Evolutionary conservation across 2,113 vertebrate genomes (phyloP), one percentile per base, ranked within the genome.

Genomic region (Tonatia bakeri): DNA sequence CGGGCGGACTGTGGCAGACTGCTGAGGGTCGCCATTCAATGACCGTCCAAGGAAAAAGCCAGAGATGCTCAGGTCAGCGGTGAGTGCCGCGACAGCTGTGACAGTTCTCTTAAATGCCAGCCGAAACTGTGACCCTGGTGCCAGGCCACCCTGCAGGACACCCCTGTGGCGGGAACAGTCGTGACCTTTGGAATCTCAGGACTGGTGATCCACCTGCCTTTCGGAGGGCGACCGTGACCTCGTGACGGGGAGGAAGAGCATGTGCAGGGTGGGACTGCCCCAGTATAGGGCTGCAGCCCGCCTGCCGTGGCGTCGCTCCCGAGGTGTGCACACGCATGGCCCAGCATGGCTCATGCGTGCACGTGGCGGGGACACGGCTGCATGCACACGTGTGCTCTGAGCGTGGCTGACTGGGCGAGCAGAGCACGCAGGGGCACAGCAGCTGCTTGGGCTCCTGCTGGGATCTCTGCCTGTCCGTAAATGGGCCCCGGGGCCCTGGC

Each of bases 341-440:
- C 6, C 0, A 3, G 36, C 7, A 0, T 6, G 2, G 8, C 1
- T 1, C 8, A 7, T 56, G 0, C 4, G 19, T 38, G 50, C 6
- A 7, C 1, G 0, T 33, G 26, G 1, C 10, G 0, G 12, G 7
- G 87, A 22, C 26, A 3, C 28, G 19, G 26, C 4, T 15, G 6
- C 0, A 20, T 33, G 80, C 19, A 24, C 15, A 1, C 4, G 54
- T 33, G 24, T 0, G 0, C 43, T 16, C 12, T 3, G 36, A 9
- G 6, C 3, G 6, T 5, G 28, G 11, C 1, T 5, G 24, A 13
- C 20, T 1, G 19, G 0, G 3, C 1, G 1, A 10, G 14, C 36
- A 24, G 26, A 24, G 50, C 0, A 7, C 28, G 50, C 0, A 22
- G 9, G 45, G 45, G 19, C 40, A 2, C 0, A 6, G 81, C 31